Percentiles rank a stretch among this genome's conserved stretches.
Evolutionary conservation across 2,888 invertebrate species (phyloP).

Genomic region (Nomada hirtipes): DNA sequence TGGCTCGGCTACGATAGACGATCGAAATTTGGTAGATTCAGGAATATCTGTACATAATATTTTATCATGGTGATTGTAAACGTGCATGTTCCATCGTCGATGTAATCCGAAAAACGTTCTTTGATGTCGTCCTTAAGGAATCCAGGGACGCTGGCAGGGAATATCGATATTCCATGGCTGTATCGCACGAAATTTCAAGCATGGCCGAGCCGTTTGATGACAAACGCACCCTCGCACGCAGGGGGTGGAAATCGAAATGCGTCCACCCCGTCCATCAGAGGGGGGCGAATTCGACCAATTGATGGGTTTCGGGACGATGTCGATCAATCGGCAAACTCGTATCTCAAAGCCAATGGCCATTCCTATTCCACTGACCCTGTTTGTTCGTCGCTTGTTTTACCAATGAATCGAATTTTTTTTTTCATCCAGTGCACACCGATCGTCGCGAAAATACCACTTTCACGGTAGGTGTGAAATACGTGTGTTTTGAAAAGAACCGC

Average conservation of each 20-base stretch:
- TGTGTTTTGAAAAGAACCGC: background rate
- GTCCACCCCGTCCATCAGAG: constrained; percentile 67
- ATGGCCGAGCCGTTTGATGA: constrained; percentile 79
- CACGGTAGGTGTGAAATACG: constrained; percentile 33
- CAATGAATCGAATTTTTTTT: constrained; percentile 46
- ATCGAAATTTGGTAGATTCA: background rate
- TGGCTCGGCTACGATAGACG: background rate
- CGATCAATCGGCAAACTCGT: constrained; percentile 77
- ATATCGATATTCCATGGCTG: constrained; percentile 74
- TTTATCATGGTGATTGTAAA: constrained; percentile 20
- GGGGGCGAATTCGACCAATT: constrained; percentile 78
- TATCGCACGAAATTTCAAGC: constrained; percentile 78
- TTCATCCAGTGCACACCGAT: constrained; percentile 19
- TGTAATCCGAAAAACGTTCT: constrained; percentile 62
- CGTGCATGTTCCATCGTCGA: constrained; percentile 15
- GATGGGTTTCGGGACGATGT: constrained; percentile 69
- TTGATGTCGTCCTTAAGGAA: constrained; percentile 73
- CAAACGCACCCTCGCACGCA: constrained; percentile 73
- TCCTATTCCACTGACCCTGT: constrained; percentile 75
- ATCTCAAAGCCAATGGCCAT: constrained; percentile 63
- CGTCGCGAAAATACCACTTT: background rate
- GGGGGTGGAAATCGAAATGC: constrained; percentile 73
- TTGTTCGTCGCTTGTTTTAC: constrained; percentile 61
- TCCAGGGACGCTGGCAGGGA: constrained; percentile 60
- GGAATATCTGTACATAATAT: background rate